These are phyloP conservation scores for Pangasius larnaudii DNA, from an alignment of 2,797 vertebrate genomes.

Conservation along the genomic window DNA sequence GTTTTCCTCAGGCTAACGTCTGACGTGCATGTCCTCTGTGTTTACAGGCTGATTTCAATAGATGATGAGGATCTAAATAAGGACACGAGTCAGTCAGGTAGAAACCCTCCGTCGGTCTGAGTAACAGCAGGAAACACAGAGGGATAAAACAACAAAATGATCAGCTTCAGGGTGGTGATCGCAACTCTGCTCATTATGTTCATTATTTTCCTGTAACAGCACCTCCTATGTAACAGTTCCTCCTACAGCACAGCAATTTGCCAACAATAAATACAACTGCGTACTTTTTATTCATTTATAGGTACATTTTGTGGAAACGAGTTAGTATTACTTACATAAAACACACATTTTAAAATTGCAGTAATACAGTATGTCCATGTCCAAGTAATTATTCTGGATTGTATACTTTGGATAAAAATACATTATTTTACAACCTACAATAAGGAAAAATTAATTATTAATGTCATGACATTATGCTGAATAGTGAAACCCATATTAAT, in stretches of 20 bases:
- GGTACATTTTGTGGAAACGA: not conserved
- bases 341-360: not conserved
- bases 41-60: conserved; percentile 86
- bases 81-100: conserved; percentile 78
- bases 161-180: not conserved
- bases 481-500: not conserved
- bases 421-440: not conserved
- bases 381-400: not conserved
- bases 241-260: not conserved
- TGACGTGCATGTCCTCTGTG: not conserved
- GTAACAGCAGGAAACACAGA: not conserved
- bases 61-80: conserved; percentile 77
- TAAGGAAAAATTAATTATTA: not conserved
- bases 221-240: not conserved
- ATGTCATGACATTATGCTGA: not conserved
- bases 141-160: not conserved
- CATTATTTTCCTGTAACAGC: not conserved
- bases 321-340: not conserved
- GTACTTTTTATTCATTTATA: not conserved
- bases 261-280: not conserved
- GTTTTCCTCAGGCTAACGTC: not conserved
- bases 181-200: not conserved
- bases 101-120: conserved; percentile 1
- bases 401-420: not conserved
- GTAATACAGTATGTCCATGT: not conserved